phyloP scores from a whole-genome alignment of 2,113 vertebrate species.

The Brachypodius melanocephalos region DNA sequence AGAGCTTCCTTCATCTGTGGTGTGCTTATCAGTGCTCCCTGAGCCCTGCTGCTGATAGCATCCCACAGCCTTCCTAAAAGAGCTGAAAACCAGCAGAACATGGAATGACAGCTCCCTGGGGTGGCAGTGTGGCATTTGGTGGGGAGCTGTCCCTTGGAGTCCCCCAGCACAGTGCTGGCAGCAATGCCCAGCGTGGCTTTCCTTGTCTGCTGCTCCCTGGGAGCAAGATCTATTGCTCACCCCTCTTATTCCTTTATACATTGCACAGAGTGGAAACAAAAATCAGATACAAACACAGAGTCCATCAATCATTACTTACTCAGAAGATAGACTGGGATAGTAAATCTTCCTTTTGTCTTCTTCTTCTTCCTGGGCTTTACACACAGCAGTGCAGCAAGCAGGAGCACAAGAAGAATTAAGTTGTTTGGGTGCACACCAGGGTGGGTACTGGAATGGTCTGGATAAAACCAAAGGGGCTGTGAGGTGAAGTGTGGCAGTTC shows the following conservation, averaged over 20 bases:
- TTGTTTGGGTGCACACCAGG: neutral
- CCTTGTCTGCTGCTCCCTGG: neutral
- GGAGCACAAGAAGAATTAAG: neutral
- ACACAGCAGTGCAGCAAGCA: neutral
- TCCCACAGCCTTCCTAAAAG: neutral
- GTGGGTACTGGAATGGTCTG: neutral
- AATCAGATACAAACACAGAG: neutral
- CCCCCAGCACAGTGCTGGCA: neutral
- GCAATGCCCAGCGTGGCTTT: fast-evolving
- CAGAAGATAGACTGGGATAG: neutral
- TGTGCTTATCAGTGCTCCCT: neutral
- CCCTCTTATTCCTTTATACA: neutral
- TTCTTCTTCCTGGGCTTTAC: neutral
- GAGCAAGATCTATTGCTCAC: neutral
- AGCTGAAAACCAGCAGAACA: neutral
- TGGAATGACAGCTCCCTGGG: neutral
- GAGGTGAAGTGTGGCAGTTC: neutral
- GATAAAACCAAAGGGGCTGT: neutral
- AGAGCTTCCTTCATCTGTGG: neutral
- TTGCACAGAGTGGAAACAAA: neutral
- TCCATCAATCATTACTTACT: neutral
- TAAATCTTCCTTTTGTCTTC: neutral
- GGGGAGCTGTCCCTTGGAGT: neutral
- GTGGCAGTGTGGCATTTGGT: neutral
- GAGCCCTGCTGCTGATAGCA: neutral